A percentile compares a stretch with the other conserved stretches of the same genome.
Evolutionary conservation across 2,113 vertebrate species (phyloP).

Genomic region (Lepus europaeus): DNA sequence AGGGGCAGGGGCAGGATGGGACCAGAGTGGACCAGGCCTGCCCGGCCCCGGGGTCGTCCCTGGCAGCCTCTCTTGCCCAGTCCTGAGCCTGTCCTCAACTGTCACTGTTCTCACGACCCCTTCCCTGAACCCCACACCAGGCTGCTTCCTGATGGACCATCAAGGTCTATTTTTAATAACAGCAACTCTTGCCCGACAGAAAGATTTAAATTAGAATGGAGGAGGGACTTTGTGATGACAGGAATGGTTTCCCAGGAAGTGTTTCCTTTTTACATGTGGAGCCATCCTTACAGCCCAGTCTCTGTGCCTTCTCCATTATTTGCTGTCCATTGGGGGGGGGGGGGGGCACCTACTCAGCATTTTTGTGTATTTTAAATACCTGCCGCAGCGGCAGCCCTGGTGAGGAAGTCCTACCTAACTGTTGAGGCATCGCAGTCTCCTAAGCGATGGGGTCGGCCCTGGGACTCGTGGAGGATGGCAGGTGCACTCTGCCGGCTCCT

Average conservation of each 20-base stretch:
- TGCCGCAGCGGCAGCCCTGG: rapidly evolving
- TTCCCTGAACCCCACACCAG: not conserved
- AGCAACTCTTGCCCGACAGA: not conserved
- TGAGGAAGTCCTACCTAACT: rapidly evolving
- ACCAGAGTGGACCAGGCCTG: rapidly evolving
- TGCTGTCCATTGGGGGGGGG: too few species aligned
- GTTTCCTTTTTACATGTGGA: not conserved
- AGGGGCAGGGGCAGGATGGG: not conserved
- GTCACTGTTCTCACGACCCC: not conserved
- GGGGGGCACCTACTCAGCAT: not conserved
- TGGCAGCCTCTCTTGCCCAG: rapidly evolving
- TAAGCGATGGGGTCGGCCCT: not conserved
- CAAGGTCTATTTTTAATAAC: not conserved
- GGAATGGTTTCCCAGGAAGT: not conserved
- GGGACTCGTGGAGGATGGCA: not conserved
- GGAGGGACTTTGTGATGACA: not conserved
- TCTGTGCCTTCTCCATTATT: rapidly evolving
- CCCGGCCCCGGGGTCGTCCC: rapidly evolving
- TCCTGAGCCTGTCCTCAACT: rapidly evolving
- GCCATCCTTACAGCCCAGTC: not conserved
- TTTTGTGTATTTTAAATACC: not conserved
- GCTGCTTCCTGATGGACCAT: not conserved
- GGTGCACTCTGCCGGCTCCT: rapidly evolving
- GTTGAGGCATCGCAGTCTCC: not conserved
- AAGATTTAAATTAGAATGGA: not conserved